Percentiles rank a stretch among this genome's conserved stretches.
Evolutionary conservation across 2,113 vertebrate genomes (phyloP).

Genomic region (Epinephelus cyanopodus): DNA sequence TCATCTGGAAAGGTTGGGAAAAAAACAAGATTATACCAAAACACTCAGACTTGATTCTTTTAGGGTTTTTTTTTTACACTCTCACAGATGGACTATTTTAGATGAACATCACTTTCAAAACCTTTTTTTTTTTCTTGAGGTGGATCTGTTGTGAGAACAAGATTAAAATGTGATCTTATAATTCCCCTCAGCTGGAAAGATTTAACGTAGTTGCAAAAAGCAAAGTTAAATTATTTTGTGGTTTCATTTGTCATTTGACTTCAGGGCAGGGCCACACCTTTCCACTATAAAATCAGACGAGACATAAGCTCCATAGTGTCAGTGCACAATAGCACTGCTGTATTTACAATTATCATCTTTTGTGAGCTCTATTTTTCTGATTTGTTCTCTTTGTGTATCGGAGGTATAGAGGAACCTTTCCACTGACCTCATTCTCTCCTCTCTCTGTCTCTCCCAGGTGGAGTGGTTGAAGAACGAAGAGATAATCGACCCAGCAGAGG

Average conservation of each 20-base stretch:
- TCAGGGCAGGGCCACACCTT: not conserved
- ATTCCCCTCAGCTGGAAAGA: slow-evolving; percentile 1
- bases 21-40: slow-evolving; percentile 35
- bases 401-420: not conserved
- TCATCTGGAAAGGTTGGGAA: slow-evolving; percentile 6
- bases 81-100: slow-evolving; percentile 7
- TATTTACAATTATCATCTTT: not conserved
- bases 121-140: not conserved
- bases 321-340: not conserved
- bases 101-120: not conserved
- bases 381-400: not conserved
- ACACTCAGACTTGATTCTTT: not conserved
- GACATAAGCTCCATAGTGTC: not conserved
- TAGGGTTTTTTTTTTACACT: not conserved
- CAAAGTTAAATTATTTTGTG: not conserved
- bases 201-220: not conserved
- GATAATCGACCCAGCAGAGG: slow-evolving; percentile 93
- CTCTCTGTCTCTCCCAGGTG: slow-evolving; percentile 83
- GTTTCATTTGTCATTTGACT: slow-evolving; percentile 6
- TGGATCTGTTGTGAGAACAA: slow-evolving; percentile 22
- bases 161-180: slow-evolving; percentile 13
- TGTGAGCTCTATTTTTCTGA: not conserved
- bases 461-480: slow-evolving; percentile 97
- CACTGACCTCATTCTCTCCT: not conserved
- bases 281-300: slow-evolving; percentile 3